phyloP scores from a whole-genome alignment of 2,113 vertebrate genomes.

The Pseudopodoces humilis region DNA sequence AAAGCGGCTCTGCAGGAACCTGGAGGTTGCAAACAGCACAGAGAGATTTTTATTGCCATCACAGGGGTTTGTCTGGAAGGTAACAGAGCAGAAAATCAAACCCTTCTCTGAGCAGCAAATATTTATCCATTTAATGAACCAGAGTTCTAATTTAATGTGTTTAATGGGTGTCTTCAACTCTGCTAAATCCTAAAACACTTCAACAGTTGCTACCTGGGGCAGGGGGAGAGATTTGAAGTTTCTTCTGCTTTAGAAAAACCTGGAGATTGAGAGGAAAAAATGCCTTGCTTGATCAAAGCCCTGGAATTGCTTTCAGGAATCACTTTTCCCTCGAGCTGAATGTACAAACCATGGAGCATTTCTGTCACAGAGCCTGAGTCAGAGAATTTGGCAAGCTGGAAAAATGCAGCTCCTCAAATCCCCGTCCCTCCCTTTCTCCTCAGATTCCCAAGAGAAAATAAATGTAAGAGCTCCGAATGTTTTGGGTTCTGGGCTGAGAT shows the following conservation, averaged over 20 bases:
- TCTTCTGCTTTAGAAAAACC: neutral
- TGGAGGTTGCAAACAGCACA: neutral
- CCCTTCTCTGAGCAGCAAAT: neutral
- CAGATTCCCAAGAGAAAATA: neutral
- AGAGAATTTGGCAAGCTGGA: neutral
- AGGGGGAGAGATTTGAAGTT: neutral
- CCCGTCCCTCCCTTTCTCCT: neutral
- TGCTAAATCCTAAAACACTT: neutral
- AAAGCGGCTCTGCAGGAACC: neutral
- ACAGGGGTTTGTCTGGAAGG: neutral
- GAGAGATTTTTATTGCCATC: neutral
- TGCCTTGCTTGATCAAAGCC: neutral
- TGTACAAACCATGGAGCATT: rapidly evolving
- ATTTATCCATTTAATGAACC: neutral
- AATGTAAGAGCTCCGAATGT: neutral
- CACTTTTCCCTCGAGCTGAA: rapidly evolving
- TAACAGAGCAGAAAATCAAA: conserved; percentile 5
- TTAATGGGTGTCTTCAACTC: neutral
- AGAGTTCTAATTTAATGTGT: neutral
- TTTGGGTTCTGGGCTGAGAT: neutral
- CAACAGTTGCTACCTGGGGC: neutral
- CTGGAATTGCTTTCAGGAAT: neutral
- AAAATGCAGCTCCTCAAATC: neutral
- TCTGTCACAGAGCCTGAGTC: rapidly evolving
- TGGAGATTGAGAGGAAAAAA: neutral